Evolutionary conservation across 2,113 vertebrate species (phyloP).

Genomic region (Halcyon malimbica): DNA sequence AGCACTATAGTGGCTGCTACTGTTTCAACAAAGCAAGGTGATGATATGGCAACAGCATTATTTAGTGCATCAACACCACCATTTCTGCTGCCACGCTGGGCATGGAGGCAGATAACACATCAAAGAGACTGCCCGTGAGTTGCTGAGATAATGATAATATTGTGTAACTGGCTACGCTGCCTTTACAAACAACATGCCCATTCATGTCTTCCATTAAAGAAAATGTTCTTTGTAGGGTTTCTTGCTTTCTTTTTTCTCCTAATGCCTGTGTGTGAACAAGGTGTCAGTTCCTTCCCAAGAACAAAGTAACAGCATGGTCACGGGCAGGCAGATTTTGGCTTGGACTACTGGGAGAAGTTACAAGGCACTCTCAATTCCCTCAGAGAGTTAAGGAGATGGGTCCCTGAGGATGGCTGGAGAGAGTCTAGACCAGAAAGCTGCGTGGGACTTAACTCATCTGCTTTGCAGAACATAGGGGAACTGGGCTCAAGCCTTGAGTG

Average conservation of each 20-base stretch:
- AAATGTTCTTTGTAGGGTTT: constrained; percentile 26
- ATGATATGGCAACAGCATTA: neutral
- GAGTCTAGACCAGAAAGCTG: neutral
- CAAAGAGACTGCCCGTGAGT: constrained; percentile 15
- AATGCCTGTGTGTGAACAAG: neutral
- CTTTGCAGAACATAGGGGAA: neutral
- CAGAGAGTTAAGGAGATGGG: neutral
- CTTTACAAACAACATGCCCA: constrained; percentile 15
- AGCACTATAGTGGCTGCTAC: neutral
- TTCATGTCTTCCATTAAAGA: constrained; percentile 34
- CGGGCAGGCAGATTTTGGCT: neutral
- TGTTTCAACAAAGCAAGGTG: constrained; percentile 36
- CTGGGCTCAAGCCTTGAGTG: neutral
- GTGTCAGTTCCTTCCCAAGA: neutral
- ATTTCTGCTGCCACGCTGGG: constrained; percentile 1
- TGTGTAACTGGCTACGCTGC: neutral
- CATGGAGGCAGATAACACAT: constrained; percentile 43
- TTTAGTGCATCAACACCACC: neutral
- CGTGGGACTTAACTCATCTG: neutral
- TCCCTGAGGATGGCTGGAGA: neutral
- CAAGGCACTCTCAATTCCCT: neutral
- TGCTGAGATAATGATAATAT: constrained; percentile 40
- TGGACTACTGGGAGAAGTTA: neutral
- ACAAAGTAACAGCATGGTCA: neutral
- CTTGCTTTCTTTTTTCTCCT: neutral